Evolutionary conservation across 1,140 invertebrate genomes (phyloP), one percentile per base, ranked within the genome.

Genomic region (Rhizoglyphus robini): DNA sequence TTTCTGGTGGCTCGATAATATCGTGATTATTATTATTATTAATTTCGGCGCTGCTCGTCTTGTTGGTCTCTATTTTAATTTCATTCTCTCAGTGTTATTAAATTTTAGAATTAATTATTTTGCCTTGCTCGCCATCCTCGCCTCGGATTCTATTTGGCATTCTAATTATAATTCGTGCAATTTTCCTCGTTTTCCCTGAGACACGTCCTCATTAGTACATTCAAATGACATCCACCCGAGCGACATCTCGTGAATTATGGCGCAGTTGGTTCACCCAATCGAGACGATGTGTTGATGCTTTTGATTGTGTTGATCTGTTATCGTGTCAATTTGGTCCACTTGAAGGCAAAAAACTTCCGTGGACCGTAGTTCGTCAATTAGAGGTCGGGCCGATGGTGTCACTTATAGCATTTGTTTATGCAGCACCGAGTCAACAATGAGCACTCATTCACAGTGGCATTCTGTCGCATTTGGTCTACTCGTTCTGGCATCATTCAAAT

Each of bases 101-200:
- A 54, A 54, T 54, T 54, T 54, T 54, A 54, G 51, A 54, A 54
- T 54, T 54, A 54, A 54, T 54, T 54, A 25, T 54, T 54, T 54
- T 54, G 31, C 51, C 31, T 32, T 8, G 36, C 18, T 41, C 36
- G 18, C 36, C 18, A 41, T 41, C 36, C 18, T 41, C 8, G 8
- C 18, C 18, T 41, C 20, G 23, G 23, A 15, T 54, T 32, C 51
- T 54, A 54, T 11, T 54, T 54, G 23, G 23, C 8, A 15, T 54
- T 32, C 51, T 54, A 54, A 54, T 54, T 54, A 54, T 54, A 54
- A 54, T 54, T 25, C 51, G 8, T 54, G 51, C 8, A 15, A 27
- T 15, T 15, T 15, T 23, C 41, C 41, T 23, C 15, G 15, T 46
- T 46, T 46, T 46, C 15, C 15, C 41, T 15, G 23, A 46, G 15